These are phyloP conservation scores for Urocolius indicus DNA, from an alignment of 2,113 vertebrate genomes.

Conservation along the genomic window DNA sequence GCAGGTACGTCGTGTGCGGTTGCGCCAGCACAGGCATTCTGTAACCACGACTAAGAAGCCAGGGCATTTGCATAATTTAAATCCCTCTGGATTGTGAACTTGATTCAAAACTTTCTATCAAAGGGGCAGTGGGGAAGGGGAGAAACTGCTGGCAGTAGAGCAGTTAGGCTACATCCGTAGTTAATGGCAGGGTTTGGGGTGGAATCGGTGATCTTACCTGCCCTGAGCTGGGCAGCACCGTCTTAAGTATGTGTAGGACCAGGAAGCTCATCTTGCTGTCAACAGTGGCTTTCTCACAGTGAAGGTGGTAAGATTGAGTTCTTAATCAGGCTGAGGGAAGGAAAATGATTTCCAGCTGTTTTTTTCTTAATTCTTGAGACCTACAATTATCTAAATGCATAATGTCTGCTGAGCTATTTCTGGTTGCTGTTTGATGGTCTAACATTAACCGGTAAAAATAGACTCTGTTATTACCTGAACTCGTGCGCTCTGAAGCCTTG, in stretches of 20 bases:
- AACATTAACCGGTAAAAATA: neutral
- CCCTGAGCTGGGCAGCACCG: accelerated
- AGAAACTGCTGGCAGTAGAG: neutral
- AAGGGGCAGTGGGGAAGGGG: neutral
- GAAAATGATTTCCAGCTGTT: neutral
- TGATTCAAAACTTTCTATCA: neutral
- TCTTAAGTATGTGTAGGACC: neutral
- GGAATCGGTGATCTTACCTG: neutral
- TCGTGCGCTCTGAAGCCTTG: neutral
- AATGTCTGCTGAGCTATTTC: neutral
- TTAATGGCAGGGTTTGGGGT: neutral
- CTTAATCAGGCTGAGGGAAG: neutral
- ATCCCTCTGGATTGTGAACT: neutral
- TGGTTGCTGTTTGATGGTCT: neutral
- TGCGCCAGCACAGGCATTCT: neutral
- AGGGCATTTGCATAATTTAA: conserved; percentile 2
- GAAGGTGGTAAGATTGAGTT: neutral
- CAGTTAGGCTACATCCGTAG: neutral
- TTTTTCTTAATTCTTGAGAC: neutral
- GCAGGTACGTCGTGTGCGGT: neutral
- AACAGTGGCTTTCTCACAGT: neutral
- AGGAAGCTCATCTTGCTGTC: neutral
- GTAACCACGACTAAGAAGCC: neutral
- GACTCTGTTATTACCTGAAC: neutral
- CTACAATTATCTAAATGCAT: neutral